These are phyloP conservation scores for Merluccius polli DNA, from an alignment of 2,797 vertebrate genomes.

Conservation along the genomic window DNA sequence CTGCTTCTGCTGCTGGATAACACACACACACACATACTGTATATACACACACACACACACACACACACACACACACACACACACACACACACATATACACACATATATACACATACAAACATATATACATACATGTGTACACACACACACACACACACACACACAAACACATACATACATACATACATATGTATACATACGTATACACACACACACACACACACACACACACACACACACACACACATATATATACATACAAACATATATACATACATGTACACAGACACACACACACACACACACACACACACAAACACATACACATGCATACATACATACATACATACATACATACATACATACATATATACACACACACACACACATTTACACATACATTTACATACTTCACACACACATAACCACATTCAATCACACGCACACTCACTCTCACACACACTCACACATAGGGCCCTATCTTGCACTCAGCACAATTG, in stretches of 20 bases:
- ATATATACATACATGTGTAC: slow-evolving; percentile 1
- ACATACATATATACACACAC: background rate
- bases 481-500: too few relatives aligned
- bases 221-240: slow-evolving; percentile 4
- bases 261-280: background rate
- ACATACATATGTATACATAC: background rate
- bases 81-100: background rate
- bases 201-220: background rate
- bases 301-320: background rate
- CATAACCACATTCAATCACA: background rate
- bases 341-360: background rate
- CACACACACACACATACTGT: background rate
- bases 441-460: too few relatives aligned
- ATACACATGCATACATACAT: background rate
- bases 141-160: background rate
- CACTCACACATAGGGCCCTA: background rate
- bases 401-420: background rate
- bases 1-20: background rate
- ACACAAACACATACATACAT: background rate
- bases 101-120: background rate
- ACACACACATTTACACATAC: slow-evolving; percentile 2
- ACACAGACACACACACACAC: background rate
- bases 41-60: background rate
- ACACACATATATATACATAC: background rate
- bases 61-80: background rate